Evolutionary conservation across 1,140 invertebrate genomes (phyloP).

Genomic region (Himalopsyche phryganea): DNA sequence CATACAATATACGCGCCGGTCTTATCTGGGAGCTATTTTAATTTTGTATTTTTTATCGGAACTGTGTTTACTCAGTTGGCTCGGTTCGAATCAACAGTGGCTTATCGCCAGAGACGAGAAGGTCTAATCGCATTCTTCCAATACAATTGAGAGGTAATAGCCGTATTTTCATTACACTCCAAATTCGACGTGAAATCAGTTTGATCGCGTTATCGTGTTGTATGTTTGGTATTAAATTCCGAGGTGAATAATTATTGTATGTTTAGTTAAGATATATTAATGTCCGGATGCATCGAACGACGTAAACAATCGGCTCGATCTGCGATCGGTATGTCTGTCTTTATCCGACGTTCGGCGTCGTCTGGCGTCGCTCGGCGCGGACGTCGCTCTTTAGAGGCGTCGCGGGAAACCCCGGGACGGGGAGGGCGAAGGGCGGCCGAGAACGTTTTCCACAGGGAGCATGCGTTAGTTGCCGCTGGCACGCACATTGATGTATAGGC

Average conservation of each 20-base stretch:
- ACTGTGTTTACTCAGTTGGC: constrained; percentile 17
- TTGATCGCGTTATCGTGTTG: too few relatives aligned
- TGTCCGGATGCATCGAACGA: too few relatives aligned
- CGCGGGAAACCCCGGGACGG: neutral
- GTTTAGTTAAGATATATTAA: too few relatives aligned
- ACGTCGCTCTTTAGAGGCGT: neutral
- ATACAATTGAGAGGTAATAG: neutral
- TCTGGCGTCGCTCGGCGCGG: constrained; percentile 11
- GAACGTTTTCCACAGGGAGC: neutral
- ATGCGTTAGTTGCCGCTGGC: constrained; percentile 8
- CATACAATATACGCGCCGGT: constrained; percentile 4
- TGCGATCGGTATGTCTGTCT: too few relatives aligned
- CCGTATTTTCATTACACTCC: constrained; percentile 3
- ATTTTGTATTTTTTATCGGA: constrained; percentile 19
- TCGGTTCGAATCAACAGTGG: neutral
- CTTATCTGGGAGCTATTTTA: constrained; percentile 20
- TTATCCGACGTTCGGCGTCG: constrained; percentile 19
- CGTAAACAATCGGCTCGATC: too few relatives aligned
- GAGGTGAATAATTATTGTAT: too few relatives aligned
- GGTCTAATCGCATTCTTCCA: neutral
- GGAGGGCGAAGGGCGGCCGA: neutral
- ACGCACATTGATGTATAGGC: neutral
- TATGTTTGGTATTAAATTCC: too few relatives aligned
- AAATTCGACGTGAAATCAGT: too few relatives aligned
- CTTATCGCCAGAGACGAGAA: neutral